Conservation (phyloP, 2,113 vertebrate genomes). For the Pygoscelis adeliae region DNA sequence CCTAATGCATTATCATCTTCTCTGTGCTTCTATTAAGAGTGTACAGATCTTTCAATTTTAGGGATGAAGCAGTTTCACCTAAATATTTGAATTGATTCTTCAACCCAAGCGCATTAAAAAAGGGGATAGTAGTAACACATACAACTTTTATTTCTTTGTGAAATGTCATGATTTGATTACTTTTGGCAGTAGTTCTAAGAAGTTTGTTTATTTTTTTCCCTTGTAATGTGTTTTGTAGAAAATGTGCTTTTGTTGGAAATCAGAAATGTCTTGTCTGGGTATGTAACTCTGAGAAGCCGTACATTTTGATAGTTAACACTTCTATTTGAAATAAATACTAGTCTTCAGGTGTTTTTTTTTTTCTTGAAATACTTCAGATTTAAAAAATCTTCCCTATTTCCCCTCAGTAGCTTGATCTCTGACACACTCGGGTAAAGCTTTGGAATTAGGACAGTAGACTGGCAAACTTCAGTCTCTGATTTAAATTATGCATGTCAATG, state of each 20-base stretch:
- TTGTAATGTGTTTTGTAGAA: constrained; percentile 66
- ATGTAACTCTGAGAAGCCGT: neutral
- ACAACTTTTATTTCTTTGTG: constrained; percentile 72
- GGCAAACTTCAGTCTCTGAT: neutral
- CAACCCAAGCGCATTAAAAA: constrained; percentile 77
- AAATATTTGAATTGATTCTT: neutral
- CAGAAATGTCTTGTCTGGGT: constrained; percentile 55
- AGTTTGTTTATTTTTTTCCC: neutral
- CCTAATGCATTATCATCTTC: neutral
- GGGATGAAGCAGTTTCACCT: neutral
- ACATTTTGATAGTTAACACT: neutral
- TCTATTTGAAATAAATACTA: neutral
- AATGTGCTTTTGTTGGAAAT: constrained; percentile 65
- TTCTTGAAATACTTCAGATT: neutral
- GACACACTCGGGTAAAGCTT: neutral
- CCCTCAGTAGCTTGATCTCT: neutral
- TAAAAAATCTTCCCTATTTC: neutral
- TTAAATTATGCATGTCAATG: neutral
- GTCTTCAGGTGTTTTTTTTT: neutral
- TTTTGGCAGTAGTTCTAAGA: constrained; percentile 56
- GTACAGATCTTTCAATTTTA: neutral
- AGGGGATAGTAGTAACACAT: constrained; percentile 77
- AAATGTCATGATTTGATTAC: constrained; percentile 70
- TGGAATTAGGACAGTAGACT: neutral
- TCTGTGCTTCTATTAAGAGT: neutral